These are phyloP conservation scores for Nerophis ophidion DNA, from an alignment of 2,113 vertebrate genomes.

Conservation along the genomic window DNA sequence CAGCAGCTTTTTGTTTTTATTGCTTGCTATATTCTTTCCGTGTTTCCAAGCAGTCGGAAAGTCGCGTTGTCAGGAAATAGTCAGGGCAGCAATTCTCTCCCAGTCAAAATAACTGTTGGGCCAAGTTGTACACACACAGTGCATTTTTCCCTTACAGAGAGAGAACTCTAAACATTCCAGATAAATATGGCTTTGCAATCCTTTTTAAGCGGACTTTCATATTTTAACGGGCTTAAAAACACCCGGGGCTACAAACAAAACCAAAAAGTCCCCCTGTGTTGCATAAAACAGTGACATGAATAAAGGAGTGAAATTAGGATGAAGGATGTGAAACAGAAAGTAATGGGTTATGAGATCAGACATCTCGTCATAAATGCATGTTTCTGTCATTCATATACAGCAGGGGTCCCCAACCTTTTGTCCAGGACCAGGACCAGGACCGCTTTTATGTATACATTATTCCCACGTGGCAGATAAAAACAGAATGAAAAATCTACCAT, in stretches of 20 bases:
- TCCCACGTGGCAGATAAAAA: too few species aligned
- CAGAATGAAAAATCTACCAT: too few species aligned
- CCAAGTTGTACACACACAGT: slow-evolving; percentile 13
- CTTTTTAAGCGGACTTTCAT: slow-evolving; percentile 1
- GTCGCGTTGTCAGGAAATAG: neutral
- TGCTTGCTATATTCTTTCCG: neutral
- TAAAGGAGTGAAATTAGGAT: slow-evolving; percentile 18
- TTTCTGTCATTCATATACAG: too few species aligned
- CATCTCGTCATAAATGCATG: too few species aligned
- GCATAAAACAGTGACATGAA: slow-evolving; percentile 36
- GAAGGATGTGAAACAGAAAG: neutral
- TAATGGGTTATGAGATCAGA: too few species aligned
- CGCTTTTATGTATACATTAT: too few species aligned
- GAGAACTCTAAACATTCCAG: neutral
- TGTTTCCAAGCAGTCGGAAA: neutral
- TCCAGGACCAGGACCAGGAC: too few species aligned
- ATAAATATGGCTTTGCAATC: neutral
- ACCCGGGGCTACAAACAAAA: neutral
- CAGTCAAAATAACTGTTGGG: slow-evolving; percentile 8
- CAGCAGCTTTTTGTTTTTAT: too few species aligned
- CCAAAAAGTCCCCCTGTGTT: neutral
- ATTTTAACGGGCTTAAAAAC: neutral
- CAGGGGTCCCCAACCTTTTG: too few species aligned
- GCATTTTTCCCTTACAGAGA: neutral
- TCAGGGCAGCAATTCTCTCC: neutral